Conservation (phyloP, 2,797 vertebrate species). For the Huso huso region DNA sequence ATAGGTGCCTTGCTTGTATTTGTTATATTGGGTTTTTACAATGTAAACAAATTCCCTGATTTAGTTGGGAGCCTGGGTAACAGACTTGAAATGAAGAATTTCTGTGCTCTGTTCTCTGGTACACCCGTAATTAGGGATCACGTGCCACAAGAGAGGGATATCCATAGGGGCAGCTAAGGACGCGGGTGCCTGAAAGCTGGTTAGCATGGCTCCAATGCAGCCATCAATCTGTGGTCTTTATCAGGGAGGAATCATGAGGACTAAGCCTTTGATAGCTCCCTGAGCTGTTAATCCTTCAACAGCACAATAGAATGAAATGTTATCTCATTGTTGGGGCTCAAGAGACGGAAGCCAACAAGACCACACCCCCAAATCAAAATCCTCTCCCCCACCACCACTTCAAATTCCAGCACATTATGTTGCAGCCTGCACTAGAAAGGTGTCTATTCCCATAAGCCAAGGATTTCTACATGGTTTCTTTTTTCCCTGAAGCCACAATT, state of each 20-base stretch:
- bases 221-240: constrained; percentile 32
- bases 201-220: constrained; percentile 18
- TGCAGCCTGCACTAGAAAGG: too few relatives aligned
- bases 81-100: too few relatives aligned
- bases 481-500: too few relatives aligned
- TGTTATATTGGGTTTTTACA: too few relatives aligned
- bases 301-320: constrained; percentile 53
- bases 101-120: not conserved
- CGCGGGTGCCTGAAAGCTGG: not conserved
- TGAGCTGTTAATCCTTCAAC: constrained; percentile 58
- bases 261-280: constrained; percentile 63
- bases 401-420: too few relatives aligned
- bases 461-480: too few relatives aligned
- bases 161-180: not conserved
- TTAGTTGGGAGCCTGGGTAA: too few relatives aligned
- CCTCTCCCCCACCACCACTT: too few relatives aligned
- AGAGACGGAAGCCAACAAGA: not conserved
- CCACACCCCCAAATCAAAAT: too few relatives aligned
- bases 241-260: constrained; percentile 43
- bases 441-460: too few relatives aligned
- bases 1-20: too few relatives aligned
- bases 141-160: not conserved
- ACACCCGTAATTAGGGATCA: not conserved
- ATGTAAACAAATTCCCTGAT: too few relatives aligned
- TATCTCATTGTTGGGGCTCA: constrained; percentile 54